Evolutionary conservation across 2,888 invertebrate species (phyloP).

Genomic region (Athrips mouffetella): DNA sequence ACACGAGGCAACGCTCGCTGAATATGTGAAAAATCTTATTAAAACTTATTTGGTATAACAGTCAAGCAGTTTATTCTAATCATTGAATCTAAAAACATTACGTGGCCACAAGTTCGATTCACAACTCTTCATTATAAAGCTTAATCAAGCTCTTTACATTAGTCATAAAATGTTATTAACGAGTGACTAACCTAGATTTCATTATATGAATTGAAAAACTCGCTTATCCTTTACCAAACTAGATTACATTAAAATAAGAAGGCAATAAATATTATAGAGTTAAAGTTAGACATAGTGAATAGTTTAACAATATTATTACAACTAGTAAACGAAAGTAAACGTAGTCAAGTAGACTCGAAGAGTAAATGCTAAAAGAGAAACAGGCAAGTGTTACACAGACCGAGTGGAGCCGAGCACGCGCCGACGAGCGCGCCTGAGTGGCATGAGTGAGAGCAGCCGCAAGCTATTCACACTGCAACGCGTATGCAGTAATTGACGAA

Average conservation of each 20-base stretch:
- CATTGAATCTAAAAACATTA: constrained; percentile 60
- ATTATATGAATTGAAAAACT: constrained; percentile 46
- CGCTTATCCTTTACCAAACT: constrained; percentile 43
- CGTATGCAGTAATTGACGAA: constrained; percentile 27
- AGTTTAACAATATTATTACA: constrained; percentile 36
- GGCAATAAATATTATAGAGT: constrained; percentile 52
- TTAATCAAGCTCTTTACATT: constrained; percentile 76
- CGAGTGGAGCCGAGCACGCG: constrained; percentile 20
- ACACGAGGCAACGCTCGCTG: neutral
- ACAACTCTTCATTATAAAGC: constrained; percentile 77
- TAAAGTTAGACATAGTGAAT: constrained; percentile 37
- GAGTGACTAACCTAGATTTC: constrained; percentile 50
- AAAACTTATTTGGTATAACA: constrained; percentile 51
- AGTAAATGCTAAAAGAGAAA: constrained; percentile 46
- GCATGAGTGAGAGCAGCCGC: constrained; percentile 18
- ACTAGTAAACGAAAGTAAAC: constrained; percentile 44
- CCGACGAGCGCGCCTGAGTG: constrained; percentile 12
- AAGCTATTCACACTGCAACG: constrained; percentile 25
- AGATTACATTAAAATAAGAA: constrained; percentile 50
- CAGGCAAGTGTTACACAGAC: constrained; percentile 72
- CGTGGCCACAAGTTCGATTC: constrained; percentile 77
- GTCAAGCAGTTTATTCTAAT: constrained; percentile 59
- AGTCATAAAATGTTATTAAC: constrained; percentile 52
- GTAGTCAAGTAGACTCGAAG: constrained; percentile 42
- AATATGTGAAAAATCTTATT: constrained; percentile 40